Conservation (phyloP, 2,888 invertebrate genomes). For the Eustalomyia histrio region DNA sequence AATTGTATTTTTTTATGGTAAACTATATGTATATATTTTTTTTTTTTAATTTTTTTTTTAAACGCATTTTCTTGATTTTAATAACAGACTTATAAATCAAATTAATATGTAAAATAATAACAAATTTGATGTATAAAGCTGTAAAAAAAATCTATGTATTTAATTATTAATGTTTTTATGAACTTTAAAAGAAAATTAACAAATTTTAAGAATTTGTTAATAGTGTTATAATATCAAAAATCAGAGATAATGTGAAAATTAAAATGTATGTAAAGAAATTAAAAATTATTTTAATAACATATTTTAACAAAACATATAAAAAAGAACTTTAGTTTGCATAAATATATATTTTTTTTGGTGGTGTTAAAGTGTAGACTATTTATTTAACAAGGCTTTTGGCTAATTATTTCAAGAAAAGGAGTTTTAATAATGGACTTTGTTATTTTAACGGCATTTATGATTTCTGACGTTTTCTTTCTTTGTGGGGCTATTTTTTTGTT, state of each 20-base stretch:
- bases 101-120: too few species aligned
- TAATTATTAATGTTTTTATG: neutral
- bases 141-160: too few species aligned
- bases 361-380: neutral
- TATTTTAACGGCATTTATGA: neutral
- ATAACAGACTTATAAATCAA: too few species aligned
- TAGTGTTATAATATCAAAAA: slow-evolving; percentile 16
- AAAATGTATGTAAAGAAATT: slow-evolving; percentile 31
- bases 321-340: neutral
- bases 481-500: neutral
- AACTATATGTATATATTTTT: slow-evolving; percentile 30
- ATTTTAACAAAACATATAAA: neutral
- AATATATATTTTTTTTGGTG: neutral
- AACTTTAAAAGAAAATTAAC: slow-evolving; percentile 12
- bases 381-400: slow-evolving; percentile 6
- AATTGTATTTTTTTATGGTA: slow-evolving; percentile 25
- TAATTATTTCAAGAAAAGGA: slow-evolving; percentile 2
- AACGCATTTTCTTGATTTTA: slow-evolving; percentile 34
- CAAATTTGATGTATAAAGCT: too few species aligned
- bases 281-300: slow-evolving; percentile 25
- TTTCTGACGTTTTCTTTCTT: neutral
- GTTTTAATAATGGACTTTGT: neutral
- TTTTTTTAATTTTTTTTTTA: slow-evolving; percentile 40
- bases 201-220: slow-evolving; percentile 41
- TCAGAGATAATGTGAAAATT: neutral